Percentiles rank a stretch among this genome's conserved stretches.
These are phyloP conservation scores for Drosophila micromelanica DNA, from an alignment of 1,140 invertebrate species.

Conservation along the genomic window DNA sequence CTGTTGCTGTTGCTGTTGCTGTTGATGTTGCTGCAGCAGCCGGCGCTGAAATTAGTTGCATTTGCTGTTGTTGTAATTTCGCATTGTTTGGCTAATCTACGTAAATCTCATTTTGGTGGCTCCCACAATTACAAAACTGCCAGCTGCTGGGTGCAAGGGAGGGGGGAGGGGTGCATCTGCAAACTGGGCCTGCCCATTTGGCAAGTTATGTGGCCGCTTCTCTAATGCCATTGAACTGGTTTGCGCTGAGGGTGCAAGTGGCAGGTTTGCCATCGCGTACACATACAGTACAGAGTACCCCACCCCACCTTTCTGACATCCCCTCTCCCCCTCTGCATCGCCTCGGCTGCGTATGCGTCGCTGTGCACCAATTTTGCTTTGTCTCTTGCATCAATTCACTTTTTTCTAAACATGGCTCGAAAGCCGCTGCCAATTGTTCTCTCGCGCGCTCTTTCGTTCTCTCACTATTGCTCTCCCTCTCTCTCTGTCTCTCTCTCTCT, in stretches of 20 bases:
- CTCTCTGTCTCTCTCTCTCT: slow-evolving; percentile 23
- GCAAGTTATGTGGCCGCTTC: slow-evolving; percentile 71
- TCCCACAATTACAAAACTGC: slow-evolving; percentile 72
- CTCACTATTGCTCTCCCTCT: slow-evolving; percentile 11
- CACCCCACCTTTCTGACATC: not conserved
- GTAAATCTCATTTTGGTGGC: slow-evolving; percentile 76
- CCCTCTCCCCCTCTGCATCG: not conserved
- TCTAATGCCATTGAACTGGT: slow-evolving; percentile 72
- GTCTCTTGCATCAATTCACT: slow-evolving; percentile 75
- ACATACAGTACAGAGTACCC: slow-evolving; percentile 10
- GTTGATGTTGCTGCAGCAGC: slow-evolving; percentile 51
- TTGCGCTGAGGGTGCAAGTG: slow-evolving; percentile 75
- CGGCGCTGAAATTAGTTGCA: slow-evolving; percentile 62
- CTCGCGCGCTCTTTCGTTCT: slow-evolving; percentile 4
- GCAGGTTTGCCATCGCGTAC: slow-evolving; percentile 52
- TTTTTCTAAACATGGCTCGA: slow-evolving; percentile 67
- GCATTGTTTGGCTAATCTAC: slow-evolving; percentile 82
- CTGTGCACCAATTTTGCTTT: slow-evolving; percentile 80
- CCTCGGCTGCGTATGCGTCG: slow-evolving; percentile 53
- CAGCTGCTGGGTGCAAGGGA: not conserved
- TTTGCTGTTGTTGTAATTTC: slow-evolving; percentile 71
- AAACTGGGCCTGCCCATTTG: slow-evolving; percentile 75
- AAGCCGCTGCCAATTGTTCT: slow-evolving; percentile 28
- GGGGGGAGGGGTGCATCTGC: slow-evolving; percentile 1
- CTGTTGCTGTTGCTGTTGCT: slow-evolving; percentile 48